These are phyloP conservation scores for Alexandromys fortis DNA, from an alignment of 2,113 vertebrate genomes.

Conservation along the genomic window DNA sequence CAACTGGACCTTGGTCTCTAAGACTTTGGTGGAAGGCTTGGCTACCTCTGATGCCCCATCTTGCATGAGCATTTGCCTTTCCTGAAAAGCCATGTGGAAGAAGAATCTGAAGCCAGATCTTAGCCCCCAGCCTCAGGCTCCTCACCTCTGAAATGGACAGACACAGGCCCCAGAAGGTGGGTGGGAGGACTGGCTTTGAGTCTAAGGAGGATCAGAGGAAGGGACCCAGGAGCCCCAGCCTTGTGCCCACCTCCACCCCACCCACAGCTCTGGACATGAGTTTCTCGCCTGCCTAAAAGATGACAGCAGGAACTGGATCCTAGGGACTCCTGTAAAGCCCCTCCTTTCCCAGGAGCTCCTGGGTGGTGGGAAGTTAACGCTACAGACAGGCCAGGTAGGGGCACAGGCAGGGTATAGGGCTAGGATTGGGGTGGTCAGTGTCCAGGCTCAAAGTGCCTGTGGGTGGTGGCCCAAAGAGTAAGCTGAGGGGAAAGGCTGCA, in stretches of 20 bases:
- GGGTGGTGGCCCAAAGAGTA: background rate
- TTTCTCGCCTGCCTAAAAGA: background rate
- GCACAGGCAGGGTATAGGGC: slow-evolving; percentile 18
- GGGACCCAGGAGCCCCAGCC: background rate
- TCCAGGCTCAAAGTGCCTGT: background rate
- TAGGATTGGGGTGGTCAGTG: background rate
- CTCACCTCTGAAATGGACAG: slow-evolving; percentile 15
- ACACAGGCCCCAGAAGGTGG: background rate
- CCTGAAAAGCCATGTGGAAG: background rate
- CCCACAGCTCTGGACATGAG: background rate
- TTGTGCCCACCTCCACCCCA: background rate
- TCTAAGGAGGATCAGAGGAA: background rate
- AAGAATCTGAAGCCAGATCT: slow-evolving; percentile 16
- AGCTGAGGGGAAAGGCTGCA: slow-evolving; percentile 16
- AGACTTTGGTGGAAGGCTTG: background rate
- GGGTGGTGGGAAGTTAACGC: slow-evolving; percentile 39
- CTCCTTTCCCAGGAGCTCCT: slow-evolving; percentile 12
- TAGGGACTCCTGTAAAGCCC: background rate
- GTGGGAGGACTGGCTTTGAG: background rate
- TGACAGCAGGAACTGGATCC: background rate
- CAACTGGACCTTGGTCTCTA: background rate
- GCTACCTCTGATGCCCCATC: background rate
- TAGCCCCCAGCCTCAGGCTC: background rate
- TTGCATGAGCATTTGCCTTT: background rate
- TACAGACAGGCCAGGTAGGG: slow-evolving; percentile 50